phyloP scores from a whole-genome alignment of 2,888 invertebrate genomes.

The Drosophila formosana region DNA sequence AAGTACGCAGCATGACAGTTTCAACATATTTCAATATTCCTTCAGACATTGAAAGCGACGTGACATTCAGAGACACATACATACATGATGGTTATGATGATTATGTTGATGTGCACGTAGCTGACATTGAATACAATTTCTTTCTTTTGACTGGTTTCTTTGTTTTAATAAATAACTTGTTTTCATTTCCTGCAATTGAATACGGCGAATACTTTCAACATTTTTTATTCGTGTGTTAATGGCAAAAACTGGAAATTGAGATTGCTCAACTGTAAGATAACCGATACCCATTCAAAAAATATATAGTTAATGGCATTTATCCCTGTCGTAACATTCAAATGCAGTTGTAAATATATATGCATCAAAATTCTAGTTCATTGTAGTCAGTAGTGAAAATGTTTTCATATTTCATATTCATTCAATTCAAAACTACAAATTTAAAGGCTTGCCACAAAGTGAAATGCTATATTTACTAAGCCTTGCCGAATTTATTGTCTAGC shows the following conservation, averaged over 20 bases:
- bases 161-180: conserved; percentile 8
- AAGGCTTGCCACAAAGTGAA: neutral
- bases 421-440: neutral
- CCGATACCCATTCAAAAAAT: no score
- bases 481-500: conserved; percentile 23
- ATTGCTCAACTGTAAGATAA: no score
- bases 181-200: conserved; percentile 3
- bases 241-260: neutral
- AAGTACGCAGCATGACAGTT: conserved; percentile 17
- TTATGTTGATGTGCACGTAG: conserved; percentile 36
- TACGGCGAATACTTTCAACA: no score
- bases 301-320: no score
- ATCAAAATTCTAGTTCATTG: no score
- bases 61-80: conserved; percentile 13
- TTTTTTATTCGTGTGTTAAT: neutral
- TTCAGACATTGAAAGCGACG: conserved; percentile 44
- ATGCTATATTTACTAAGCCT: conserved; percentile 18
- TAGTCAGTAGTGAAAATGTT: no score
- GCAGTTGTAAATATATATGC: no score
- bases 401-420: no score
- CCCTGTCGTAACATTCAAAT: no score
- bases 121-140: conserved; percentile 39
- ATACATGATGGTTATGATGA: conserved; percentile 1
- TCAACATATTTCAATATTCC: conserved; percentile 55
- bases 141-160: neutral